phyloP scores from a whole-genome alignment of 2,888 invertebrate species.

The Clistopyga incitator region DNA sequence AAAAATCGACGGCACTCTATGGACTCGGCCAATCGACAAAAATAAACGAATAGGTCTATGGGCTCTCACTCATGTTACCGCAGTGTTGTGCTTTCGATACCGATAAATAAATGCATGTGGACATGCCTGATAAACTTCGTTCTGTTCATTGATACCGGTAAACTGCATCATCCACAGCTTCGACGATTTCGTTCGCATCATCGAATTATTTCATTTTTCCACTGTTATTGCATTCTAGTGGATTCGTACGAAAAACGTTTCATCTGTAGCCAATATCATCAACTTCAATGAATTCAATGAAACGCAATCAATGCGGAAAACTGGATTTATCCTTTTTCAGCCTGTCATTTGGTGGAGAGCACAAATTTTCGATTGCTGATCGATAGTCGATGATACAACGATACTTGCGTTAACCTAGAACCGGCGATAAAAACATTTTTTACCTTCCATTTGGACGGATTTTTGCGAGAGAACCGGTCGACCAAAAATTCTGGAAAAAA shows the following conservation, averaged over 20 bases:
- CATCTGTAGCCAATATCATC: not conserved
- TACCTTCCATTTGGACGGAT: too few species aligned
- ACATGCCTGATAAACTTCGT: constrained; percentile 11
- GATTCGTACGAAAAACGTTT: not conserved
- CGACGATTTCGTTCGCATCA: not conserved
- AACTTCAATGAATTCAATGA: not conserved
- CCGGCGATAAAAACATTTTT: not conserved
- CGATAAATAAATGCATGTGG: constrained; percentile 27
- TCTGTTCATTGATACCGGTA: constrained; percentile 13
- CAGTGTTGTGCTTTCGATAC: constrained; percentile 24
- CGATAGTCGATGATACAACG: not conserved
- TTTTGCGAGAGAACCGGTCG: too few species aligned
- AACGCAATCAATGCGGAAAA: not conserved
- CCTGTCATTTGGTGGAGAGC: not conserved
- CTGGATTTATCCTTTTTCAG: not conserved
- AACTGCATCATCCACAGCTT: constrained; percentile 7
- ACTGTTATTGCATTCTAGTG: not conserved
- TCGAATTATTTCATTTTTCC: not conserved
- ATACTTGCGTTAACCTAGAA: not conserved
- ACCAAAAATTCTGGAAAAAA: too few species aligned
- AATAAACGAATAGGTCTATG: constrained; percentile 43
- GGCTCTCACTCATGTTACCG: constrained; percentile 13
- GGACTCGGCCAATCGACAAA: constrained; percentile 53
- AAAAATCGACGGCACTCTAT: constrained; percentile 52
- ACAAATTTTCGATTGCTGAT: not conserved